Conservation (phyloP, 2,113 vertebrate species). For the Polypterus senegalus region DNA sequence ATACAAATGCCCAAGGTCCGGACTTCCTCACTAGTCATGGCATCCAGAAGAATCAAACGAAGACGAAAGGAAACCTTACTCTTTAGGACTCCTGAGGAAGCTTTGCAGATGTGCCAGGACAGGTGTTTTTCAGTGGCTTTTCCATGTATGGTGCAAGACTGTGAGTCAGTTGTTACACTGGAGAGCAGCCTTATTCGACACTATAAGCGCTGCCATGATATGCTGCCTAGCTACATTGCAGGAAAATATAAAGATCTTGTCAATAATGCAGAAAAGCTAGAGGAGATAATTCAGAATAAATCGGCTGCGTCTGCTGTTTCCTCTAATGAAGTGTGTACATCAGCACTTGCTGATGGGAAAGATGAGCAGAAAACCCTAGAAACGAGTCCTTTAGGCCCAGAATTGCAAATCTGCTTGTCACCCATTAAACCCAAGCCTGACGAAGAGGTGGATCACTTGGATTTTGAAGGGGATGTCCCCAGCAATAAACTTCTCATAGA, state of each 20-base stretch:
- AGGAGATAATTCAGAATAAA: slow-evolving; percentile 54
- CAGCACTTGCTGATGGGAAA: slow-evolving; percentile 38
- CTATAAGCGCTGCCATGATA: slow-evolving; percentile 68
- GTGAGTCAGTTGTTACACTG: slow-evolving; percentile 75
- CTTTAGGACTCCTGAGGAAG: slow-evolving; percentile 64
- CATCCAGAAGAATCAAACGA: too few species aligned
- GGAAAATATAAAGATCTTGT: slow-evolving; percentile 58
- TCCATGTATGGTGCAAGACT: slow-evolving; percentile 87
- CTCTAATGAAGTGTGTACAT: slow-evolving; percentile 16
- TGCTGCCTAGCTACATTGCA: slow-evolving; percentile 45
- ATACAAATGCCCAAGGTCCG: slow-evolving; percentile 18
- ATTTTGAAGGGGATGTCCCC: slow-evolving; percentile 26
- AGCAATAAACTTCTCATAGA: slow-evolving; percentile 38
- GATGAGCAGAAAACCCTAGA: slow-evolving; percentile 40
- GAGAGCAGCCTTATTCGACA: slow-evolving; percentile 73
- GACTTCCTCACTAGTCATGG: neutral
- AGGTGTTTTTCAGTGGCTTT: slow-evolving; percentile 63
- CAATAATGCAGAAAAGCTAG: slow-evolving; percentile 45
- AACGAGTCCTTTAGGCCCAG: slow-evolving; percentile 26
- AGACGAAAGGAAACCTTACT: slow-evolving; percentile 3
- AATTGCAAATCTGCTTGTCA: slow-evolving; percentile 33
- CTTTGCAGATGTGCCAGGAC: slow-evolving; percentile 84
- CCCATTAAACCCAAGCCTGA: slow-evolving; percentile 27
- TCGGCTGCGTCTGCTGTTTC: slow-evolving; percentile 30
- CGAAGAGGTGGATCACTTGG: slow-evolving; percentile 22